A percentile compares a stretch with the other conserved stretches of the same genome.
These are phyloP conservation scores for Mythimna vitellina DNA, from an alignment of 2,888 invertebrate species.

Conservation along the genomic window DNA sequence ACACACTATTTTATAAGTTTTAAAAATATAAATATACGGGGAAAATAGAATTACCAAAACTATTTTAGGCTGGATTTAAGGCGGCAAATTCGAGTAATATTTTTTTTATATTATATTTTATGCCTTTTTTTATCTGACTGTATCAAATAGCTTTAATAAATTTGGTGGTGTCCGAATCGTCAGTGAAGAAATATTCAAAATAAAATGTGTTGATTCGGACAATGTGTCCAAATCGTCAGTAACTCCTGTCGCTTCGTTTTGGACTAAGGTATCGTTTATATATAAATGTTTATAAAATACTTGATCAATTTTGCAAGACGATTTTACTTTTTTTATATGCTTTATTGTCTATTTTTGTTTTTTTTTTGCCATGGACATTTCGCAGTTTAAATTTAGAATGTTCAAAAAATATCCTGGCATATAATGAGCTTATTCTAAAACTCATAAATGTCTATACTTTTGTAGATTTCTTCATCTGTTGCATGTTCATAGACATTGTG, in stretches of 20 bases:
- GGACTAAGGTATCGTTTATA: not conserved
- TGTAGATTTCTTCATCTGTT: constrained; percentile 32
- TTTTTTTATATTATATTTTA: too few relatives aligned
- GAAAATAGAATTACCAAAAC: too few relatives aligned
- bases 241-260: not conserved
- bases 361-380: not conserved
- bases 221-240: too few relatives aligned
- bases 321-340: not conserved
- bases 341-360: not conserved
- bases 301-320: not conserved
- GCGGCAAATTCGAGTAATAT: too few relatives aligned
- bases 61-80: too few relatives aligned
- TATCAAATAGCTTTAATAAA: too few relatives aligned
- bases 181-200: too few relatives aligned
- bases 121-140: too few relatives aligned
- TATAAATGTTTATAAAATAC: not conserved
- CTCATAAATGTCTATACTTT: constrained; percentile 1
- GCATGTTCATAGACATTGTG: constrained; percentile 24
- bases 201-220: too few relatives aligned
- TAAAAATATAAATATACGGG: too few relatives aligned
- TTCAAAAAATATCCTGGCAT: not conserved
- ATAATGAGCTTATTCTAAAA: not conserved
- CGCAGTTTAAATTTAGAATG: not conserved
- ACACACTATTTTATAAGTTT: too few relatives aligned
- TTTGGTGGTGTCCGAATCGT: too few relatives aligned